These are phyloP conservation scores for Amblyopsis rosae DNA, from an alignment of 2,113 vertebrate genomes.

Conservation along the genomic window DNA sequence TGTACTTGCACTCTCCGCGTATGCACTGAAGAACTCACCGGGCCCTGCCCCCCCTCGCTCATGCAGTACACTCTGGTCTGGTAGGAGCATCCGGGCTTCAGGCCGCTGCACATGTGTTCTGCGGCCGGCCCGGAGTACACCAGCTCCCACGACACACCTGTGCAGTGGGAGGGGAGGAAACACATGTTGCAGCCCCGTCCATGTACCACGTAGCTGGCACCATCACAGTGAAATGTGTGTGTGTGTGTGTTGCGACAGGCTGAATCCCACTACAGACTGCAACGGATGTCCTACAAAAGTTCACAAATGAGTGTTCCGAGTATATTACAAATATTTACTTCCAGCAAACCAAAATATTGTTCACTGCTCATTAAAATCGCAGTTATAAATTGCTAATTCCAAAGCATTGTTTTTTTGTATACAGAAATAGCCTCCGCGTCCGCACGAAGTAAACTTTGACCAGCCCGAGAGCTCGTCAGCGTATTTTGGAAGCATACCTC, in stretches of 20 bases:
- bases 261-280: too few relatives aligned
- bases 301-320: background rate
- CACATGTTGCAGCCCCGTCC: background rate
- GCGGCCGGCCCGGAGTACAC: conserved; percentile 85
- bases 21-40: conserved; percentile 77
- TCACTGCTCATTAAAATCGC: too few relatives aligned
- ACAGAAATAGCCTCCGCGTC: too few relatives aligned
- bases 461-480: too few relatives aligned
- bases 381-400: too few relatives aligned
- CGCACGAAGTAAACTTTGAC: too few relatives aligned
- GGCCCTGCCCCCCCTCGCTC: conserved; percentile 93
- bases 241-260: too few relatives aligned
- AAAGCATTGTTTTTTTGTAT: too few relatives aligned
- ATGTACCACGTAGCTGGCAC: background rate
- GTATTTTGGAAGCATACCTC: too few relatives aligned
- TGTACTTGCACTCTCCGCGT: background rate
- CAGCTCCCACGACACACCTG: conserved; percentile 88
- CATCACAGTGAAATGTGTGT: too few relatives aligned
- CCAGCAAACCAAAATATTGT: too few relatives aligned
- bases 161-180: conserved; percentile 30
- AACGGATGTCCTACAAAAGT: background rate
- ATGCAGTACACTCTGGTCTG: conserved; percentile 87
- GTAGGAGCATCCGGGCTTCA: conserved; percentile 89
- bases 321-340: too few relatives aligned
- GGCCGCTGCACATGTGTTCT: conserved; percentile 89